Base-by-base conservation (phyloP, 2,797 vertebrate species). In the Argyrosomus regius region DNA sequence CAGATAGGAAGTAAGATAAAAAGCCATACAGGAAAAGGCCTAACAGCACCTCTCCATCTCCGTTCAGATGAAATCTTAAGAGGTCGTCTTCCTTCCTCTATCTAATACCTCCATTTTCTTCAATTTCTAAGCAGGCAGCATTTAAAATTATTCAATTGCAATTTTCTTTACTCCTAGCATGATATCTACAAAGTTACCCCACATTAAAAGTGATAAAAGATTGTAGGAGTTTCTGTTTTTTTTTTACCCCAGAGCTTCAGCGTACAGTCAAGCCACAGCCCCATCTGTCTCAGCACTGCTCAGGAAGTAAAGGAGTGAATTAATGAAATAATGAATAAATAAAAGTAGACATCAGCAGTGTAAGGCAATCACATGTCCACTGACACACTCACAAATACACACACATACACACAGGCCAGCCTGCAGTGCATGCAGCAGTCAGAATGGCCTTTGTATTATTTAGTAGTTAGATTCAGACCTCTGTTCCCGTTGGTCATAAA, bases 291-390 rank as follows among this genome's bases (percentile, higher is more conserved):
- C 57, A 18, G 46, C 2, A 1, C 66, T n/a, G 18, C 61, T 56
- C 49, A 20, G 58, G 22, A 77, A 70, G 20, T 69, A 20, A 77
- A 57, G 9, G 16, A 49, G n/a, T 41, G 57, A 58, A 76, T 75
- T 46, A 57, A 68, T 75, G 48, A 76, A 50, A 5, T 69, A 53
- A 77, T 77, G 50, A 82, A 80, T 74, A 72, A 80, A 64, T 83
- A 77, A 82, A 71, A 60, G 46, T 16, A 72, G 67, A 59, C 57
- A 54, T 61, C 48, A 49, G 41, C 41, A 20, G 52, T 64, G 45
- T 71, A 49, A 61, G 1, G 39, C 43, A 17, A 35, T 54, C 75
- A 43, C 73, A 75, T 41, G 46, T 35, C 73, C 74, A 35, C 66
- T 2, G 26, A 68, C 56, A 68, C 24, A 62, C 53, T 4, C 26